A percentile compares a stretch with the other conserved stretches of the same genome.
These are phyloP conservation scores for Myotis pilosus DNA, from an alignment of 2,797 vertebrate species.

Conservation along the genomic window DNA sequence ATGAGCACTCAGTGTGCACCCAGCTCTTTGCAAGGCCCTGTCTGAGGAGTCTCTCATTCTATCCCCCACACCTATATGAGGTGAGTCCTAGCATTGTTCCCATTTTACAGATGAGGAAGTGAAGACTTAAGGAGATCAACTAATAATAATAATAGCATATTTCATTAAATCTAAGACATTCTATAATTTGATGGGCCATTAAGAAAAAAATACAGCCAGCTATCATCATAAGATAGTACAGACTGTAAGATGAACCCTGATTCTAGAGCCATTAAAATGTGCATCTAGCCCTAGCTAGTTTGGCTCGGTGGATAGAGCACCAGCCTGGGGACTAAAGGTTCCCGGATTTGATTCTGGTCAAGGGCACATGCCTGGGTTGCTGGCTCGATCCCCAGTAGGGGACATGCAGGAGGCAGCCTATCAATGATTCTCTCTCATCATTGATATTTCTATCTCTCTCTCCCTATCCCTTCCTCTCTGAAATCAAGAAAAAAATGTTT, in stretches of 20 bases:
- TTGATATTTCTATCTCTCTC: too few relatives aligned
- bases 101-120: background rate
- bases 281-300: background rate
- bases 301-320: too few relatives aligned
- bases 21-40: rapidly evolving
- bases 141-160: background rate
- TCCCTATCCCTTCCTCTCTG: too few relatives aligned
- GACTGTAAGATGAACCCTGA: background rate
- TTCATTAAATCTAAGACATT: background rate
- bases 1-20: background rate
- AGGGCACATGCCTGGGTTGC: too few relatives aligned
- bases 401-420: too few relatives aligned
- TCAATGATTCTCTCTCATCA: too few relatives aligned
- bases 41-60: background rate
- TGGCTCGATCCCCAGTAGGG: too few relatives aligned
- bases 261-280: background rate
- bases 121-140: background rate
- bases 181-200: background rate
- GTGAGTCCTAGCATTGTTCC: background rate
- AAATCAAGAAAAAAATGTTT: too few relatives aligned
- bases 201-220: background rate
- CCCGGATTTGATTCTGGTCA: too few relatives aligned
- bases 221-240: background rate
- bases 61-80: background rate
- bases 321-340: too few relatives aligned